These are phyloP conservation scores for Globodera rostochiensis DNA, from an alignment of 1,140 invertebrate genomes.

Conservation along the genomic window DNA sequence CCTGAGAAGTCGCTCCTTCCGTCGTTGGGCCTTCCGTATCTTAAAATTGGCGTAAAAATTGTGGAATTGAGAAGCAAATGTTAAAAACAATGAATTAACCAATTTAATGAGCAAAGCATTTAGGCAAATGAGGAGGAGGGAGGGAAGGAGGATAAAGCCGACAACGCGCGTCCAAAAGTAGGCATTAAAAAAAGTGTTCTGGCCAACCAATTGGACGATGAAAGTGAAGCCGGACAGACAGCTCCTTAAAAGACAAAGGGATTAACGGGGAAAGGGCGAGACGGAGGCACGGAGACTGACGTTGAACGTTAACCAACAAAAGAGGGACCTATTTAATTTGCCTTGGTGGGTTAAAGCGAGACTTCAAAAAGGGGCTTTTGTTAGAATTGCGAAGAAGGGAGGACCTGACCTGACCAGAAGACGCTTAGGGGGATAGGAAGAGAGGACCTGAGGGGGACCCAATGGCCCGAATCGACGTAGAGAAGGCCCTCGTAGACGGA, in stretches of 20 bases:
- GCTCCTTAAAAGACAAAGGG: conserved; percentile 45
- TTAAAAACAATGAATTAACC: neutral
- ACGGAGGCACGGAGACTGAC: neutral
- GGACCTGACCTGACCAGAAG: neutral
- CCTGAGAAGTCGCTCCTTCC: conserved; percentile 67
- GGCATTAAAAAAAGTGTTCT: conserved; percentile 60
- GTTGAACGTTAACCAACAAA: neutral
- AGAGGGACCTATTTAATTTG: too few species aligned
- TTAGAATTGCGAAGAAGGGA: too few species aligned
- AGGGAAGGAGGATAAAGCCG: conserved; percentile 86
- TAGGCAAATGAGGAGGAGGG: conserved; percentile 82
- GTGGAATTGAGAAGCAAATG: neutral
- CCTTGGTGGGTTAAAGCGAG: too few species aligned
- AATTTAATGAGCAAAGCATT: conserved; percentile 84
- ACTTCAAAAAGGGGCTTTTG: too few species aligned
- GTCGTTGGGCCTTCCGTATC: conserved; percentile 78
- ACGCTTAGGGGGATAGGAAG: conserved; percentile 7
- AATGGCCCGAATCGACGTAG: conserved; percentile 47
- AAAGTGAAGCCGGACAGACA: conserved; percentile 50
- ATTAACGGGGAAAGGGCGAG: neutral
- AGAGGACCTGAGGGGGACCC: conserved; percentile 48
- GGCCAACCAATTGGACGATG: conserved; percentile 52
- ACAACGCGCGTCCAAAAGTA: conserved; percentile 79
- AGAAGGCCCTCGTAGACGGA: conserved; percentile 61
- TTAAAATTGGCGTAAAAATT: neutral